Percentiles rank a stretch among this genome's conserved stretches.
phyloP scores from a whole-genome alignment of 1,140 invertebrate species.

The Procambarus clarkii region DNA sequence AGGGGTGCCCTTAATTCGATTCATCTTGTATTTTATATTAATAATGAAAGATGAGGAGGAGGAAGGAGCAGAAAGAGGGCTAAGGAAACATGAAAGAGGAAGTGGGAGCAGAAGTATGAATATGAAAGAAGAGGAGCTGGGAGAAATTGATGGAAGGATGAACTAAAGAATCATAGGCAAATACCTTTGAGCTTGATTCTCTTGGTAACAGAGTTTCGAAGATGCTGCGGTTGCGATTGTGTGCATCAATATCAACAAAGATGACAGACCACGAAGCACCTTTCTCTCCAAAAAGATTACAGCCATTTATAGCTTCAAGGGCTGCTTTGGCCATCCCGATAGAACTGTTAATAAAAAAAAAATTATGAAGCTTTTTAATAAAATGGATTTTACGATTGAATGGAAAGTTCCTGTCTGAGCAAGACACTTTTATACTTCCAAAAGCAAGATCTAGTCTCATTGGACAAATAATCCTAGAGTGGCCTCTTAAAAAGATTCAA shows the following conservation, averaged over 20 bases:
- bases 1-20: too few species aligned
- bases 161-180: not conserved
- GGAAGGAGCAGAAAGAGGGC: not conserved
- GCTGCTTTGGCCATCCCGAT: constrained; percentile 98
- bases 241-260: constrained; percentile 99
- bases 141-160: not conserved
- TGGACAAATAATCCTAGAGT: too few species aligned
- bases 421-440: too few species aligned
- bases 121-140: too few species aligned
- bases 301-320: constrained; percentile 98
- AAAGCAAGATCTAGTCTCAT: too few species aligned
- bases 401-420: too few species aligned
- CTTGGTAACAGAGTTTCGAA: constrained; percentile 98
- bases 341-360: constrained; percentile 76
- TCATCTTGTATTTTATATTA: too few species aligned
- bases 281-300: constrained; percentile 98
- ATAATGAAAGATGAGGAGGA: too few species aligned
- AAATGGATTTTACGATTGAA: too few species aligned
- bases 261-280: constrained; percentile 98
- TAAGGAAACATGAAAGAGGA: not conserved
- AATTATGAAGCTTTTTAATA: too few species aligned
- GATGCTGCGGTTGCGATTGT: constrained; percentile 98
- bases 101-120: too few species aligned
- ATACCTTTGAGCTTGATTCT: constrained; percentile 98
- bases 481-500: too few species aligned